Evolutionary conservation across 2,113 vertebrate genomes (phyloP).

Genomic region (Protobothrops mucrosquamatus): DNA sequence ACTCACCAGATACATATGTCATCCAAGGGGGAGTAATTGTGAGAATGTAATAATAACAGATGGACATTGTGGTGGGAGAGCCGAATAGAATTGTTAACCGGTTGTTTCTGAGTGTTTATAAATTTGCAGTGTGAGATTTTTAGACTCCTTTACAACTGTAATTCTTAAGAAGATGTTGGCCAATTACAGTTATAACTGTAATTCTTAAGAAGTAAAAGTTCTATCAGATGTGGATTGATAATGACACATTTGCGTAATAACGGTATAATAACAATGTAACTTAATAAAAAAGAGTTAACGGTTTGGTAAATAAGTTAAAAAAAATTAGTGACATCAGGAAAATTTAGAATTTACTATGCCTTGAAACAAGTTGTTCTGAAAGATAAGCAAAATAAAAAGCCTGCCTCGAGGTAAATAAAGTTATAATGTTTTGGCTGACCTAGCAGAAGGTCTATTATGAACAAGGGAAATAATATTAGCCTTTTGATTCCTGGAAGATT

Average conservation of each 20-base stretch:
- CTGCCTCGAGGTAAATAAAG: not conserved
- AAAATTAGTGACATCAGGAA: constrained; percentile 18
- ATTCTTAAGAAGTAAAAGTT: not conserved
- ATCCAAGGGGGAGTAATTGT: not conserved
- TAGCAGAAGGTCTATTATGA: constrained; percentile 1
- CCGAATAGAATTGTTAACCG: not conserved
- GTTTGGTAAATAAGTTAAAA: not conserved
- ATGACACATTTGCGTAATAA: not conserved
- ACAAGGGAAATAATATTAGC: constrained; percentile 15
- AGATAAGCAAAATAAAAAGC: constrained; percentile 26
- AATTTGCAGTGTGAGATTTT: not conserved
- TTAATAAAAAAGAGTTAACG: not conserved
- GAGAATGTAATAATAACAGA: constrained; percentile 51
- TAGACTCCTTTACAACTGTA: not conserved
- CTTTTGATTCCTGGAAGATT: not conserved
- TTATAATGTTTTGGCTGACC: constrained; percentile 26
- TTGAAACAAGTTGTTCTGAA: not conserved
- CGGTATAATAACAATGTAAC: not conserved
- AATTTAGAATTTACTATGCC: constrained; percentile 10
- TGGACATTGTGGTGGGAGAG: constrained; percentile 33
- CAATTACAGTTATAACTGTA: not conserved
- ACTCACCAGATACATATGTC: constrained; percentile 21
- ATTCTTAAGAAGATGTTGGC: not conserved
- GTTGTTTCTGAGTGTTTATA: not conserved
- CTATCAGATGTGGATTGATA: not conserved